Evolutionary conservation across 1,140 invertebrate species (phyloP).

Genomic region (Lasaia peninsularis): DNA sequence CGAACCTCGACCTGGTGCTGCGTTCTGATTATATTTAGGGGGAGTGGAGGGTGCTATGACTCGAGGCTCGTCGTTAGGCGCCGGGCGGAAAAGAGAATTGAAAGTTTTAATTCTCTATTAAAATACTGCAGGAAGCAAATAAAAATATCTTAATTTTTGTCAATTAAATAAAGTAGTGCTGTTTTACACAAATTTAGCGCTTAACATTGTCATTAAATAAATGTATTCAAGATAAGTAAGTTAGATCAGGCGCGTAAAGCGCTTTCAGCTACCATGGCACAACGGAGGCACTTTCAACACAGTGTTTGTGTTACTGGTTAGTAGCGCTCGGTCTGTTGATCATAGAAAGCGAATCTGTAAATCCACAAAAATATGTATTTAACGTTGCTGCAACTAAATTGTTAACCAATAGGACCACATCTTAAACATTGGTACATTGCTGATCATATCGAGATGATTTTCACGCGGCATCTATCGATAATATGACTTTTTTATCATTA

Average conservation of each 20-base stretch:
- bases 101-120: too few species aligned
- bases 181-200: neutral
- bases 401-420: neutral
- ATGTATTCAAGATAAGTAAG: neutral
- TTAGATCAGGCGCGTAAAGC: neutral
- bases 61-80: too few species aligned
- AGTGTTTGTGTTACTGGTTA: slow-evolving; percentile 63
- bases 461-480: neutral
- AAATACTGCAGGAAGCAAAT: too few species aligned
- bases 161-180: too few species aligned
- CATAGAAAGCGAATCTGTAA: slow-evolving; percentile 54
- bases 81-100: too few species aligned
- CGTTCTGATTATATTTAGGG: too few species aligned
- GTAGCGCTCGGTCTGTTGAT: slow-evolving; percentile 49
- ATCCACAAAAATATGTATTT: slow-evolving; percentile 17
- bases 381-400: slow-evolving; percentile 9
- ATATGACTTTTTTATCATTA: too few species aligned
- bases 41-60: too few species aligned
- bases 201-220: neutral
- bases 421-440: neutral
- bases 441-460: slow-evolving; percentile 2
- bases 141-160: too few species aligned
- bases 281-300: slow-evolving; percentile 21
- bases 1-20: too few species aligned
- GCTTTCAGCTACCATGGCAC: neutral